A percentile compares a stretch with the other conserved stretches of the same genome.
Conservation (phyloP, 2,888 invertebrate species). For the Mechanitis mazaeus region DNA sequence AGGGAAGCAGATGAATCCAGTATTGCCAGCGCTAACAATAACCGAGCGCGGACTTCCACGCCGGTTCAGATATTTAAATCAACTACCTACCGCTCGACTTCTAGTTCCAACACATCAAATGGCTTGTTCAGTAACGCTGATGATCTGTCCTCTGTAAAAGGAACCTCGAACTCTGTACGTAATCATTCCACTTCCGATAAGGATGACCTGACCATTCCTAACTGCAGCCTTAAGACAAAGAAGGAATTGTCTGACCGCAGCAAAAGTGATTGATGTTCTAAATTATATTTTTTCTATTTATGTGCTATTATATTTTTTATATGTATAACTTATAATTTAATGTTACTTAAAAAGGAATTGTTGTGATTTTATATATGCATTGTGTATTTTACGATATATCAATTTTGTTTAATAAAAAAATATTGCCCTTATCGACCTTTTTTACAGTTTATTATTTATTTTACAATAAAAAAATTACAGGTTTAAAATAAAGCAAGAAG, state of each 20-base stretch:
- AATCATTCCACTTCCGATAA: constrained; percentile 69
- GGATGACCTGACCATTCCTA: constrained; percentile 70
- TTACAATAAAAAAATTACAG: too few relatives aligned
- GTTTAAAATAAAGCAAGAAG: too few relatives aligned
- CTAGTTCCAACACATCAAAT: constrained; percentile 67
- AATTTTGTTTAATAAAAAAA: constrained; percentile 21
- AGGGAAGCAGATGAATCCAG: constrained; percentile 51
- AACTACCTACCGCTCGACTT: constrained; percentile 62
- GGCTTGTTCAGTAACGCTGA: constrained; percentile 72
- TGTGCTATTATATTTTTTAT: constrained; percentile 28
- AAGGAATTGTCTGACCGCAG: constrained; percentile 55
- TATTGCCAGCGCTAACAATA: constrained; percentile 41
- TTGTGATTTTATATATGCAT: constrained; percentile 20
- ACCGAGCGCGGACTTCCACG: constrained; percentile 76
- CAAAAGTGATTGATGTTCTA: constrained; percentile 53
- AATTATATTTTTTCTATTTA: constrained; percentile 30
- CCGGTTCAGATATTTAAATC: constrained; percentile 73
- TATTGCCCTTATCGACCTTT: too few relatives aligned
- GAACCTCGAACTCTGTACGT: constrained; percentile 61
- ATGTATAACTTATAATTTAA: constrained; percentile 23
- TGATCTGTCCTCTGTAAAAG: constrained; percentile 76
- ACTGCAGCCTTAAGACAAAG: constrained; percentile 61
- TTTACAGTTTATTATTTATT: too few relatives aligned
- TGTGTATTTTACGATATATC: constrained; percentile 33
- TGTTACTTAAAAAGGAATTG: constrained; percentile 25